Evolutionary conservation across 2,888 invertebrate species (phyloP), one percentile per base, ranked within the genome.

Genomic region (Ariolimax columbianus): DNA sequence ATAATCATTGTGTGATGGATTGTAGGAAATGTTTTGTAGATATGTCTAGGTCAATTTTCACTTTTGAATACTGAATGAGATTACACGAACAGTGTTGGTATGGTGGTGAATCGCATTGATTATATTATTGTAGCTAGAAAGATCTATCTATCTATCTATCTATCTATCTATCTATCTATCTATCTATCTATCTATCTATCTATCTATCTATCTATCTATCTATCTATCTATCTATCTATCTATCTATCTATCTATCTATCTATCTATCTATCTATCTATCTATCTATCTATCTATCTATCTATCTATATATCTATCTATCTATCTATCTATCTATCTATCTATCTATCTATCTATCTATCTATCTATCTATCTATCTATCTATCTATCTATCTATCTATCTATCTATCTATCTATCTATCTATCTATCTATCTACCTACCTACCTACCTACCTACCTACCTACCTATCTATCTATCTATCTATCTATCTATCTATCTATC

Each of bases 221-320:
- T 66, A 66, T 66, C 30, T 66, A 66, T 66, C 30, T 77, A 77
- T 66, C 30, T 66, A 66, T 66, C 30, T 66, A 66, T 66, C 30
- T 66, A 66, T 66, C 30, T 66, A 66, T 66, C 30, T 66, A 66
- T 66, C 30, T 66, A 66, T 66, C 30, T 66, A 66, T 66, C 30
- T 33, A 33, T 66, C 66, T 66, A 66, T 66, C 33, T 30, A 33
- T 66, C 33, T 66, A 33, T 66, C 33, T 66, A 33, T 66, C 33
- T 66, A 33, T 66, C 33, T 66, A 66, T 66, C 30, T 66, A 66
- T 66, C 30, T 66, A 66, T 66, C n/a, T n/a, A n/a, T n/a, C n/a
- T n/a, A n/a, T n/a, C n/a, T n/a, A n/a, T n/a, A n/a, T n/a, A n/a
- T n/a, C n/a, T n/a, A n/a, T n/a, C n/a, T n/a, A n/a, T n/a, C n/a